Base-by-base conservation (phyloP, 2,797 vertebrate species). In the Margarornis squamiger region DNA sequence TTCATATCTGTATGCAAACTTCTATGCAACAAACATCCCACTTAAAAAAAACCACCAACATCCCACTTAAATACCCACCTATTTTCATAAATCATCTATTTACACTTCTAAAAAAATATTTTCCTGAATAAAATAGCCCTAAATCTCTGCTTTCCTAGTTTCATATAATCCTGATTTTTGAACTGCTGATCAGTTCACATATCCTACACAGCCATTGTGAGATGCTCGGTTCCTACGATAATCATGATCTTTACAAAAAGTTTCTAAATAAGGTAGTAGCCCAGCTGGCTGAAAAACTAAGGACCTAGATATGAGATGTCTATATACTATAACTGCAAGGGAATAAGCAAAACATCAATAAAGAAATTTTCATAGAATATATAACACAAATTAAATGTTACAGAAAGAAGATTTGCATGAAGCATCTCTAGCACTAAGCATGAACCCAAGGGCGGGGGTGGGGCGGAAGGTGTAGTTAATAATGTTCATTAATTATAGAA, bases 401-500 rank as follows among this genome's bases (percentile, higher is more conserved):
- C 10, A 65, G 67, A 58, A 89, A 34, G 5, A 77, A 77, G 20
- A 54, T 74, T 67, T 85, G 12, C 34, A 57, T 38, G 36, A 73
- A 95, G 18, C 6, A 34, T 72, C 90, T 88, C 23, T 63, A 48
- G 36, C 21, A 32, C 16, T 52, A 29, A 29, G 2, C 18, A 41
- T 36, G 27, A 92, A 66, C 12, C 16, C 30, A 36, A 52, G 24
- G 12, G 1, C 10, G 1, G 46, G 22, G 45, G 7, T 2, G 45
- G 46, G 46, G 46, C 8, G 14, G 8, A 14, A 73, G 29, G 16
- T 85, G 43, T 67, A 51, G 29, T 80, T 90, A 71, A 83, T 80
- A 61, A 73, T 39, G 39, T 45, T 90, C 29, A 43, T 85, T 88
- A 90, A 87, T 94, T 82, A 49, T 9, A 57, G 46, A 36, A 68